Percentiles rank a stretch among this genome's conserved stretches.
These are phyloP conservation scores for Illadopsis cleaveri DNA, from an alignment of 2,113 vertebrate species.

Conservation along the genomic window DNA sequence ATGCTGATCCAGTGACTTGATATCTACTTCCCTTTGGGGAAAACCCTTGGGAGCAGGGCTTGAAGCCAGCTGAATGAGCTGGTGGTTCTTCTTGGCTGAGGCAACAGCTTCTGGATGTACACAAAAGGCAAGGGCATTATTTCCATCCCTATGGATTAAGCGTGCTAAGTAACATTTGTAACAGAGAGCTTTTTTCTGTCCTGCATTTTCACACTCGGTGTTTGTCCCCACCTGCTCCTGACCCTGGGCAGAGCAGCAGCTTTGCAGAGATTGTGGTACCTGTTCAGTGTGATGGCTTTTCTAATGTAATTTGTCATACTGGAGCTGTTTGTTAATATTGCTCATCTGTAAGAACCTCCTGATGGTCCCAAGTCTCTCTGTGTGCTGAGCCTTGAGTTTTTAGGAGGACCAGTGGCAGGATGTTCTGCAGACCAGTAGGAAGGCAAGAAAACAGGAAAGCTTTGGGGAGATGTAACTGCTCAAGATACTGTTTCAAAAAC, in stretches of 20 bases:
- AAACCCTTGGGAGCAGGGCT: background rate
- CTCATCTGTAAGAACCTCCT: background rate
- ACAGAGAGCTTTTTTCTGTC: background rate
- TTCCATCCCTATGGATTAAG: background rate
- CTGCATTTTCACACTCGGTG: fast-evolving
- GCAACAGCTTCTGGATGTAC: background rate
- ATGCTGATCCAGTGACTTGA: background rate
- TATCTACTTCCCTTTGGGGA: background rate
- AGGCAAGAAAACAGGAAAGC: background rate
- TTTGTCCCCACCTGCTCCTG: background rate
- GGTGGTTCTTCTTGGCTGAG: background rate
- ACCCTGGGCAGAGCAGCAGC: background rate
- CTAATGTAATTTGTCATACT: fast-evolving
- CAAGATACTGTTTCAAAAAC: background rate
- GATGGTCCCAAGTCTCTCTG: fast-evolving
- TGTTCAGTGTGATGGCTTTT: background rate
- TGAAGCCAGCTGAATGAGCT: background rate
- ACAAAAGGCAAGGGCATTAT: background rate
- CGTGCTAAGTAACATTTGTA: background rate
- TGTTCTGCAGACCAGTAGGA: background rate
- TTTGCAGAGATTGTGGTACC: background rate
- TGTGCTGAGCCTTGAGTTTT: background rate
- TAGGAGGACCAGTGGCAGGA: background rate
- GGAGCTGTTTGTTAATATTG: background rate
- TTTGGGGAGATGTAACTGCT: background rate